These are phyloP conservation scores for Phainopepla nitens DNA, from an alignment of 2,113 vertebrate species.

Conservation along the genomic window DNA sequence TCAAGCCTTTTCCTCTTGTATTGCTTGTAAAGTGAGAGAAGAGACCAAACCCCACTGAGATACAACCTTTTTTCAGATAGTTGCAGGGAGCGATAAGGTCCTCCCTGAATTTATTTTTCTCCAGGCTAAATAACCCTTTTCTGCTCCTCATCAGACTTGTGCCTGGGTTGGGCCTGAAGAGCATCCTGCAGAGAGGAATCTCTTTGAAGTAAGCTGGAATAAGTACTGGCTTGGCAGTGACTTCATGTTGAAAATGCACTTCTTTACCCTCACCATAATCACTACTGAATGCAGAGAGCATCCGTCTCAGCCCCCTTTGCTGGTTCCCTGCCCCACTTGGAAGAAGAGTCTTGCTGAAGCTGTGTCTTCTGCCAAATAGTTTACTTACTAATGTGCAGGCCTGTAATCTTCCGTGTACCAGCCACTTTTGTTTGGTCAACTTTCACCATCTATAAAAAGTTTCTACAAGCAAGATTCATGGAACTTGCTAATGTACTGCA, in stretches of 20 bases:
- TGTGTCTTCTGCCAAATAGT: background rate
- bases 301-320: background rate
- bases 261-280: background rate
- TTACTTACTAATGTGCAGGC: background rate
- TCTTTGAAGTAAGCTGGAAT: background rate
- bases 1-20: background rate
- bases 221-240: background rate
- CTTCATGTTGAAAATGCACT: background rate
- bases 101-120: background rate
- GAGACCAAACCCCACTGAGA: accelerated
- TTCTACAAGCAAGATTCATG: background rate
- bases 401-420: background rate
- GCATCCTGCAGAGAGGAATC: background rate
- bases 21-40: background rate
- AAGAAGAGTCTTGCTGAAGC: background rate
- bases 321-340: background rate
- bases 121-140: background rate
- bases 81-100: background rate
- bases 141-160: background rate
- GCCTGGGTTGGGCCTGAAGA: background rate
- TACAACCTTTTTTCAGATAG: background rate
- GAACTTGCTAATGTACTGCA: background rate
- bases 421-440: background rate
- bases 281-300: background rate
- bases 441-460: background rate